These are phyloP conservation scores for Microhierax caerulescens DNA, from an alignment of 2,797 vertebrate species.

Conservation along the genomic window DNA sequence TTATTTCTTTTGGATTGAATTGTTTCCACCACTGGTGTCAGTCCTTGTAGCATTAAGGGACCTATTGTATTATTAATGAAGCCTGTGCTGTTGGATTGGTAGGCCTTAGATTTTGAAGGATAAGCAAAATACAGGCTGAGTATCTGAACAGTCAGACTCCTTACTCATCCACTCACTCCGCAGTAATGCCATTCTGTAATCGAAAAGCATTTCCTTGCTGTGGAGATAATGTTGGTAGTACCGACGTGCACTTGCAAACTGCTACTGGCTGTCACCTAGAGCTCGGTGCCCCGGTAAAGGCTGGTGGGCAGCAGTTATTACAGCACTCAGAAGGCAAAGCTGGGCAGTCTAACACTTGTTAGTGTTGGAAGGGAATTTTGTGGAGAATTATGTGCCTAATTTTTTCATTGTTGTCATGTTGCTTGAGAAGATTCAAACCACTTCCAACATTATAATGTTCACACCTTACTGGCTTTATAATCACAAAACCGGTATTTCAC, in stretches of 20 bases:
- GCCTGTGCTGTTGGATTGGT: background rate
- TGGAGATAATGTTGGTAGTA: background rate
- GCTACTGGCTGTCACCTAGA: background rate
- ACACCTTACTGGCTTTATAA: background rate
- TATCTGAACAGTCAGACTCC: background rate
- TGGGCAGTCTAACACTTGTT: background rate
- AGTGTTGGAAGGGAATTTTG: background rate
- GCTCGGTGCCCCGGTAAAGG: background rate
- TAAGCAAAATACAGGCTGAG: background rate
- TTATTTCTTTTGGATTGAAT: constrained; percentile 7
- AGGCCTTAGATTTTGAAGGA: background rate
- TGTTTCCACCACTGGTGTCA: constrained; percentile 14
- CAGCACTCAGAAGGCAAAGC: background rate
- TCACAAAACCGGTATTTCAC: background rate
- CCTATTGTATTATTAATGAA: background rate
- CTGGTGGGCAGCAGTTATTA: background rate
- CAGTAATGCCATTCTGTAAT: background rate
- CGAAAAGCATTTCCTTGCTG: background rate
- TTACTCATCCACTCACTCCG: background rate
- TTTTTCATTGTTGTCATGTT: background rate
- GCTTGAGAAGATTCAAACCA: background rate
- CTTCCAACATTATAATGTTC: background rate
- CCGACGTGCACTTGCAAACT: background rate
- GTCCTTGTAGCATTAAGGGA: background rate
- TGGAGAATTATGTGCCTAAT: background rate